A percentile compares a stretch with the other conserved stretches of the same genome.
Conservation (phyloP, 2,113 vertebrate genomes). For the Podarcis muralis region DNA sequence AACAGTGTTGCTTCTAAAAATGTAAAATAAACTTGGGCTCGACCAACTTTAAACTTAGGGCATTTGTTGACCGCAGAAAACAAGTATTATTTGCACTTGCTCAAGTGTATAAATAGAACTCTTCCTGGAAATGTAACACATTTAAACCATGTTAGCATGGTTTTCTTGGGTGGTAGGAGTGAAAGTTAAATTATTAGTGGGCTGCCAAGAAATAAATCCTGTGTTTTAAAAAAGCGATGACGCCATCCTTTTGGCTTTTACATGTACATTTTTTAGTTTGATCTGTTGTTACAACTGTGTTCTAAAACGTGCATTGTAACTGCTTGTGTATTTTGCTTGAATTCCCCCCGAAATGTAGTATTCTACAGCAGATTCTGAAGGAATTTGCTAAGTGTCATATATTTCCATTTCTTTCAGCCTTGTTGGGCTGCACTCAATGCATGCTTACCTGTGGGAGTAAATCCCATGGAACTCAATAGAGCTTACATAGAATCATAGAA, state of each 20-base stretch:
- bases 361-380: neutral
- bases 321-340: neutral
- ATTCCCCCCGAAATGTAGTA: neutral
- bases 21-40: neutral
- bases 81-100: neutral
- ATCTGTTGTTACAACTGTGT: neutral
- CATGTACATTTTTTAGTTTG: neutral
- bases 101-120: neutral
- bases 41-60: neutral
- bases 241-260: constrained; percentile 12
- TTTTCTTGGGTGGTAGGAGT: neutral
- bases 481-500: too few relatives aligned
- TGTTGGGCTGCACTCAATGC: neutral
- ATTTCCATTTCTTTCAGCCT: neutral
- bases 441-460: too few relatives aligned
- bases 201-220: neutral
- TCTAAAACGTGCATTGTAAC: neutral
- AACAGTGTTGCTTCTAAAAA: constrained; percentile 8
- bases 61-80: constrained; percentile 23
- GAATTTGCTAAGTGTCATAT: neutral
- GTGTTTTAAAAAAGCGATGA: neutral
- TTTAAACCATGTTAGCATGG: constrained; percentile 1
- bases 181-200: neutral
- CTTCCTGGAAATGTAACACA: constrained; percentile 15
- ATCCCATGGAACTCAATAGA: too few relatives aligned